Conservation (phyloP, 2,888 invertebrate species). For the Nasonovia ribisnigri region DNA sequence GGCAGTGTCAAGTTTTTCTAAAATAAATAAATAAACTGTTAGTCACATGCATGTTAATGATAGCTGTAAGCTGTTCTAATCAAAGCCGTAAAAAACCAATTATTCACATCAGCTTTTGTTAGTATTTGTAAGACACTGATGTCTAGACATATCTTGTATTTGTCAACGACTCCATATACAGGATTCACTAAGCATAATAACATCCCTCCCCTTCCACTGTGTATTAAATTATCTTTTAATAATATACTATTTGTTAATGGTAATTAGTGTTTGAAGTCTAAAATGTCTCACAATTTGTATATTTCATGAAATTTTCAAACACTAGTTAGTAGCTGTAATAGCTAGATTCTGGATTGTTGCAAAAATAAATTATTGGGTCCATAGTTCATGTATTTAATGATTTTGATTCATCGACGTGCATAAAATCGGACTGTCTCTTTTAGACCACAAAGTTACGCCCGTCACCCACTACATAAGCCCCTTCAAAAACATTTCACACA, state of each 20-base stretch:
- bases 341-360: too few relatives aligned
- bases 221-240: not conserved
- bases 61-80: too few relatives aligned
- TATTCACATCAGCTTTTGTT: not conserved
- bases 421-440: too few relatives aligned
- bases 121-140: not conserved
- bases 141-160: not conserved
- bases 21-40: slow-evolving; percentile 30
- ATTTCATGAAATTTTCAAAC: too few relatives aligned
- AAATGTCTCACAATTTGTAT: too few relatives aligned
- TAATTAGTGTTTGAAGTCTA: not conserved
- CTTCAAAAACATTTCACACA: too few relatives aligned
- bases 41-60: not conserved
- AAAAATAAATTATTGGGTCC: too few relatives aligned
- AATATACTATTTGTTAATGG: not conserved
- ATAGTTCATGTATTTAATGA: too few relatives aligned
- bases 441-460: too few relatives aligned
- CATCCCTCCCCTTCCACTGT: not conserved
- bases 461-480: too few relatives aligned
- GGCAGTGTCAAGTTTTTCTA: slow-evolving; percentile 61
- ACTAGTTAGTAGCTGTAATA: too few relatives aligned
- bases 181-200: not conserved
- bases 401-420: too few relatives aligned
- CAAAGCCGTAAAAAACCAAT: not conserved
- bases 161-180: not conserved